A percentile compares a stretch with the other conserved stretches of the same genome.
Conservation (phyloP, 2,113 vertebrate genomes). For the Felis catus region F.catus_Fca126_mat1.0 CM031415.1:171558001-171558500, state of each 20-base stretch:
- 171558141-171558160: background rate
- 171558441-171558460: background rate
- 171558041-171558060: background rate
- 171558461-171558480: background rate
- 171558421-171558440: background rate
- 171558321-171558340: background rate
- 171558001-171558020: background rate
- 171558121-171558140: background rate
- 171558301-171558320: background rate
- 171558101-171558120: background rate
- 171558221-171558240: background rate
- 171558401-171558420: background rate
- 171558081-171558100: background rate
- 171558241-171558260: background rate
- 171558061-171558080: background rate
- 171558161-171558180: background rate
- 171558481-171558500: background rate
- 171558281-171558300: background rate
- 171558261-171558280: background rate
- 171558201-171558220: background rate
- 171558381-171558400: background rate
- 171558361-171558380: background rate
- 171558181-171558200: background rate
- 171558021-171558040: background rate
- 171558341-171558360: background rate